Base-by-base conservation (phyloP, 2,113 vertebrate genomes). In the Syngnathus typhle region DNA sequence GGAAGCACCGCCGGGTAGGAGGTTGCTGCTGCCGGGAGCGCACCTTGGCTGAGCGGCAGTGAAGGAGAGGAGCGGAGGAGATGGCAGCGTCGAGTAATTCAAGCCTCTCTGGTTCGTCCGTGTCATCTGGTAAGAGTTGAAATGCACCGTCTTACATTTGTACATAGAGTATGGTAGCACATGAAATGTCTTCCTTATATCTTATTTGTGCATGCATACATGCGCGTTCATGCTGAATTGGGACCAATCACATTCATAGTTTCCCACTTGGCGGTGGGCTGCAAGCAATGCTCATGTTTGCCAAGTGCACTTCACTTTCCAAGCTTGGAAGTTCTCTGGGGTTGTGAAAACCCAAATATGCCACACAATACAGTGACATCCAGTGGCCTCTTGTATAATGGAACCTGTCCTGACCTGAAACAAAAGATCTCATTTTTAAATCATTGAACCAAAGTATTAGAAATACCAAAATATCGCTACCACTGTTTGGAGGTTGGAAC, bases 21-120 rank as follows among this genome's bases (percentile, higher is more conserved):
- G 62, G 27, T 82, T 65, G 82, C 76, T 73, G 82, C 77, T 73
- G 83, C 62, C 15, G 6, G 12, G 73, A 81, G 78, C 83, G 86
- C 88, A 79, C 84, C 87, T 80, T 83, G 85, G 82, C 62, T 74
- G 82, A 65, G 39, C 75, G 68, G 71, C 86, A 89, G 86, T 92
- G 83, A 93, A 73, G 64, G 72, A 76, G 75, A 77, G 83, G 60
- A 67, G 70, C 3, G 38, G 72, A 75, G 69, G 92, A 83, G 81
- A 98, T 98, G 96, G 96, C 96, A 88, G 94, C 95, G 77, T 98
- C 96, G 80, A 98, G 96, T 74, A 98, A 94, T 93, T 98, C 96
- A 73, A 98, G 96, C 86, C 90, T 98, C 85, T 98, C 95, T 64
- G 96, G 95, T 87, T 98, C 96, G 60, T 98, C 96, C 2, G 81